phyloP scores from a whole-genome alignment of 2,797 vertebrate genomes.

The Enteromius unitaeniatus region DNA sequence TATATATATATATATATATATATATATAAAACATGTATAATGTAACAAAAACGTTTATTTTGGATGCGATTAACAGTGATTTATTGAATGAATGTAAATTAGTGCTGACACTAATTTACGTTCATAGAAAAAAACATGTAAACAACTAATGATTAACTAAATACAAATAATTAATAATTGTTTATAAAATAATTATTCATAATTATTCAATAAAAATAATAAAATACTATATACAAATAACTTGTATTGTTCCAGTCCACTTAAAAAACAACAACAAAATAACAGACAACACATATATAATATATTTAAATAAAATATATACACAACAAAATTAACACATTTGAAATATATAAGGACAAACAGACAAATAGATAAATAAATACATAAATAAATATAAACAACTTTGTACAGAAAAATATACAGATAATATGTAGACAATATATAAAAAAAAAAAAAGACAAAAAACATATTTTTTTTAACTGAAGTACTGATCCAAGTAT shows the following conservation, averaged over 20 bases:
- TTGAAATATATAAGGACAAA: neutral
- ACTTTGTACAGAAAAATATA: neutral
- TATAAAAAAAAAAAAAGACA: neutral
- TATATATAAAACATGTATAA: too few species aligned
- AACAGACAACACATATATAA: too few species aligned
- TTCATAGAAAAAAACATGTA: neutral
- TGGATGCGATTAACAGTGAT: too few species aligned
- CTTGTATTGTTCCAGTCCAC: neutral
- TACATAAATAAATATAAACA: neutral
- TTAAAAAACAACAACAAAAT: neutral
- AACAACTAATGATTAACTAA: neutral
- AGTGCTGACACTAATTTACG: too few species aligned
- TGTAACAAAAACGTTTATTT: too few species aligned
- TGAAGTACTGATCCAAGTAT: neutral
- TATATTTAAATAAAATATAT: too few species aligned
- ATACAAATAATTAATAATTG: neutral
- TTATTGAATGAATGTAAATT: too few species aligned
- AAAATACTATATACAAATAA: too few species aligned
- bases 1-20: too few species aligned
- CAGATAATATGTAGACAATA: neutral
- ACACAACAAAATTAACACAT: neutral
- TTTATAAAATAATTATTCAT: too few species aligned
- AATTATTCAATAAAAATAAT: too few species aligned
- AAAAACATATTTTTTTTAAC: neutral
- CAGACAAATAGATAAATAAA: neutral